A percentile compares a stretch with the other conserved stretches of the same genome.
phyloP scores from a whole-genome alignment of 2,888 invertebrate genomes.

The Abrostola tripartita region DNA sequence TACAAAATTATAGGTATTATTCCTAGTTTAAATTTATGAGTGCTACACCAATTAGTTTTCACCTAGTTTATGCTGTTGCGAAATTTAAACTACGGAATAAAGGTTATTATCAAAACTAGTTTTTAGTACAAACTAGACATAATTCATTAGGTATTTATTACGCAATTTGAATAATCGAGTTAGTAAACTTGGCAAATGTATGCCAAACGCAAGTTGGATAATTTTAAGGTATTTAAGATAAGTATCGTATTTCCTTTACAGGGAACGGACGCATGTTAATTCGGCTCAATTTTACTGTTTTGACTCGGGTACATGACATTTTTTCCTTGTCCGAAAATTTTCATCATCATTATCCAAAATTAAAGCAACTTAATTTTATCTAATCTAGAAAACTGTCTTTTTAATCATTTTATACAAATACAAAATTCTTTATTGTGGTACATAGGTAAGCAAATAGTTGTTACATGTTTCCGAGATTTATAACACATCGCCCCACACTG shows the following conservation, averaged over 20 bases:
- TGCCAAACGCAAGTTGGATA: conserved; percentile 18
- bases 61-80: conserved; percentile 61
- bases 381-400: too few relatives aligned
- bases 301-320: background rate
- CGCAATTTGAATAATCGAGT: conserved; percentile 45
- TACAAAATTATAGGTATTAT: conserved; percentile 23
- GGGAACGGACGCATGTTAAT: conserved; percentile 34
- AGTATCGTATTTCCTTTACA: conserved; percentile 36
- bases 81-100: conserved; percentile 58
- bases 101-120: conserved; percentile 57
- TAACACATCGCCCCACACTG: too few relatives aligned
- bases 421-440: too few relatives aligned
- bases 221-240: conserved; percentile 22
- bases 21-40: conserved; percentile 58
- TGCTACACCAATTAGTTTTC: conserved; percentile 65
- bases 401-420: too few relatives aligned
- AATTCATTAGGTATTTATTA: conserved; percentile 40
- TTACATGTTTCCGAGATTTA: too few relatives aligned
- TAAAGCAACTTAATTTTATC: too few relatives aligned
- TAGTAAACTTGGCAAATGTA: conserved; percentile 29
- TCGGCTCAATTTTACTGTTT: conserved; percentile 36
- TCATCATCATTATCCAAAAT: too few relatives aligned
- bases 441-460: too few relatives aligned
- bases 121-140: conserved; percentile 30
- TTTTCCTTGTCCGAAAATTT: background rate